Evolutionary conservation across 2,888 invertebrate genomes (phyloP).

Genomic region (Nomada lathburiana): DNA sequence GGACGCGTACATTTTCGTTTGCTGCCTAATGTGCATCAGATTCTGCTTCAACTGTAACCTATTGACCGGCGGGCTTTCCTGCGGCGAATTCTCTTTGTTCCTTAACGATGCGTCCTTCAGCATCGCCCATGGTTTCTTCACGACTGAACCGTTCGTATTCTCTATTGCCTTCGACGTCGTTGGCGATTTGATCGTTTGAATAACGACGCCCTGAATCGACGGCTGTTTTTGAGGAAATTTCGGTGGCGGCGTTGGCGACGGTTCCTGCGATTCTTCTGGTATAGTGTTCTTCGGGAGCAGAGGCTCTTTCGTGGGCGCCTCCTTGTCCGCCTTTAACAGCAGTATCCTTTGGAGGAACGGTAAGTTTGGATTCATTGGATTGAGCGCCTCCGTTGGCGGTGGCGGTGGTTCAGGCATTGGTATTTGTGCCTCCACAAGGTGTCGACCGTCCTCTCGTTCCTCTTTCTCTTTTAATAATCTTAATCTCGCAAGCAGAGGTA

Average conservation of each 20-base stretch:
- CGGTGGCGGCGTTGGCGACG: constrained; percentile 17
- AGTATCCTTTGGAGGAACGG: constrained; percentile 91
- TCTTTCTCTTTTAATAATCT: constrained; percentile 94
- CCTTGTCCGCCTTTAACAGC: constrained; percentile 87
- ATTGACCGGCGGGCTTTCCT: constrained; percentile 71
- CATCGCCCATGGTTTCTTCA: constrained; percentile 90
- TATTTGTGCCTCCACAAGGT: constrained; percentile 73
- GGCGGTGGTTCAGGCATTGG: constrained; percentile 54
- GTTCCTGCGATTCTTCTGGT: constrained; percentile 60
- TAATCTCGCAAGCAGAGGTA: constrained; percentile 91
- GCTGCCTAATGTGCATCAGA: constrained; percentile 78
- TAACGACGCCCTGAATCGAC: constrained; percentile 6
- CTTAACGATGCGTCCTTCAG: constrained; percentile 89
- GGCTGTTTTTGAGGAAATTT: constrained; percentile 51
- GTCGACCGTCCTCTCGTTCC: constrained; percentile 85
- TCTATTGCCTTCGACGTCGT: constrained; percentile 6
- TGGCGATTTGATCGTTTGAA: constrained; percentile 32
- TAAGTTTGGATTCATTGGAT: constrained; percentile 82
- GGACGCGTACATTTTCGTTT: constrained; percentile 90
- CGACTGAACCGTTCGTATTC: constrained; percentile 80
- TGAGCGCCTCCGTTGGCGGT: constrained; percentile 65
- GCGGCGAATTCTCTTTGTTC: constrained; percentile 72
- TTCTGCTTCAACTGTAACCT: constrained; percentile 75
- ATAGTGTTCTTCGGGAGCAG: constrained; percentile 72
- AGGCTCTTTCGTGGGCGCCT: constrained; percentile 74